Conservation (phyloP, 2,797 vertebrate genomes). For the Oreortyx pictus region DNA sequence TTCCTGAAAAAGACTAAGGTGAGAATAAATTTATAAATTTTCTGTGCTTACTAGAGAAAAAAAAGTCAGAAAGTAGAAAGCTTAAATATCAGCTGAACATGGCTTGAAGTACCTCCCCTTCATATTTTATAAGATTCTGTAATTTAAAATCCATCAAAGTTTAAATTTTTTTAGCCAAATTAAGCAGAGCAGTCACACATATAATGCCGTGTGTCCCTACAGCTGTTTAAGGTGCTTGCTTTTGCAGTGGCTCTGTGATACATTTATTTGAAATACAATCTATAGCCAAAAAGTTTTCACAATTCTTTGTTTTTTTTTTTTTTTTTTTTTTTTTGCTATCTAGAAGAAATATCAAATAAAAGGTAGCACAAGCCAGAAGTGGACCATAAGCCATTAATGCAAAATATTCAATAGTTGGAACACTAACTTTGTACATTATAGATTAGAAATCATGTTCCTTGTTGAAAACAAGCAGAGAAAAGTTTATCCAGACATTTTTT, state of each 20-base stretch:
- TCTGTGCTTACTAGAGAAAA: rapidly evolving
- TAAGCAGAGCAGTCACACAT: neutral
- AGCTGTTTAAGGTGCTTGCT: neutral
- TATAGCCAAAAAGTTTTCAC: neutral
- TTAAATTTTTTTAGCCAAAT: neutral
- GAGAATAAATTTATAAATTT: neutral
- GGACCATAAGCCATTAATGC: neutral
- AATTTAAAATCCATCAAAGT: neutral
- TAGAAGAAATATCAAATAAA: neutral
- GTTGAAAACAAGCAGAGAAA: neutral
- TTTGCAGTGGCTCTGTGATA: neutral
- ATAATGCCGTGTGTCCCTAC: neutral
- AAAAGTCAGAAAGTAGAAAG: neutral
- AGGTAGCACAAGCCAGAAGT: neutral
- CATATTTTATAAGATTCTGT: neutral
- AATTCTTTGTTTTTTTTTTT: neutral
- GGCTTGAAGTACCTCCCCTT: neutral
- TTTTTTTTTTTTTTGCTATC: neutral
- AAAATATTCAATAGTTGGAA: neutral
- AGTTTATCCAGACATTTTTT: too few species aligned
- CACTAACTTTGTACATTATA: neutral
- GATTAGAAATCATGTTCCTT: neutral
- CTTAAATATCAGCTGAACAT: neutral
- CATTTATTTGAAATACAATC: neutral
- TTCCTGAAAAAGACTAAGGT: neutral